phyloP scores from a whole-genome alignment of 2,113 vertebrate species.

The Telmatochromis sp. region DNA sequence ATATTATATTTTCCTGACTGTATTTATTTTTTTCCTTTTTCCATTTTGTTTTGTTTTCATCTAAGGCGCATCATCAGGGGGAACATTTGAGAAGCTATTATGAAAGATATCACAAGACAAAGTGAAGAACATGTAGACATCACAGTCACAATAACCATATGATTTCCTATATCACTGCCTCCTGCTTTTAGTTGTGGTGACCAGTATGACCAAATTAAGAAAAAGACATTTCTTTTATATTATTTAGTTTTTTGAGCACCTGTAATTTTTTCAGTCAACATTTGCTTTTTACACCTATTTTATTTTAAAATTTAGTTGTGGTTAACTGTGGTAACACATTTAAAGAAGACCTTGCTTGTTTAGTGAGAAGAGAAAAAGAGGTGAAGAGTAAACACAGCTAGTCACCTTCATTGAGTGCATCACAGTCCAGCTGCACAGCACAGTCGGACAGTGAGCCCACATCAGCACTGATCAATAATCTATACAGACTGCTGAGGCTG shows the following conservation, averaged over 20 bases:
- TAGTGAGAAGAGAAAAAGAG: neutral
- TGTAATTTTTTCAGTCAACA: neutral
- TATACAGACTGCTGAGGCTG: conserved; percentile 21
- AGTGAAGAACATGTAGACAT: neutral
- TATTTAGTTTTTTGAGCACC: neutral
- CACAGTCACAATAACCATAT: neutral
- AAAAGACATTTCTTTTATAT: neutral
- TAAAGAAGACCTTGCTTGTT: neutral
- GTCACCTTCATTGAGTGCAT: neutral
- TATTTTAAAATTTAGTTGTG: neutral
- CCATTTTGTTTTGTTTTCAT: neutral
- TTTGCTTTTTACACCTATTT: neutral
- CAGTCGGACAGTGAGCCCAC: conserved; percentile 4
- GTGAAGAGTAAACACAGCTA: neutral
- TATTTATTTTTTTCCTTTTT: neutral
- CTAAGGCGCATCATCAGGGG: neutral
- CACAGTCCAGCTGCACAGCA: neutral
- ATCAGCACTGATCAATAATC: conserved; percentile 38
- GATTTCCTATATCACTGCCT: neutral
- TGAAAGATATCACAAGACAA: neutral
- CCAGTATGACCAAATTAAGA: neutral
- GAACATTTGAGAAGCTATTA: neutral
- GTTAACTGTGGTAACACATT: neutral
- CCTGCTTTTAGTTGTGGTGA: neutral
- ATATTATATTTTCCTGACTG: neutral